These are phyloP conservation scores for Colletes latitarsis DNA, from an alignment of 1,140 invertebrate genomes.

Conservation along the genomic window DNA sequence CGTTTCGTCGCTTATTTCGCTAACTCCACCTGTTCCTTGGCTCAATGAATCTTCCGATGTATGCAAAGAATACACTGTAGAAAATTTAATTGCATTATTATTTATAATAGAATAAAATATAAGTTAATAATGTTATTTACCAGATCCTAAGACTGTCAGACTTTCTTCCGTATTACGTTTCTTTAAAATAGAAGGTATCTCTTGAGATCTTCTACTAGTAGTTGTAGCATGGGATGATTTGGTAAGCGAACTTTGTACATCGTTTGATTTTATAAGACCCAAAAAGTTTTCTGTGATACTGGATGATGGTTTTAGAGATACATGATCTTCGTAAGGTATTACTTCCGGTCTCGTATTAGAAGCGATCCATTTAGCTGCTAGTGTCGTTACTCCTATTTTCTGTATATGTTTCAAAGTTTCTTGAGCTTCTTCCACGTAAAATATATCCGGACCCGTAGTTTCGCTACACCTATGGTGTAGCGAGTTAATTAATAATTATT, in stretches of 20 bases:
- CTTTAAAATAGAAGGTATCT: slow-evolving; percentile 83
- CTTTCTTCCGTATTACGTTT: slow-evolving; percentile 82
- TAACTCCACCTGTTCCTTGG: slow-evolving; percentile 81
- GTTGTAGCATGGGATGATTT: slow-evolving; percentile 59
- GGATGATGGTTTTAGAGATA: slow-evolving; percentile 58
- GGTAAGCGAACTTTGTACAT: slow-evolving; percentile 60
- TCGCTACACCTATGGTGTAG: slow-evolving; percentile 74
- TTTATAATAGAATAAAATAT: slow-evolving; percentile 7
- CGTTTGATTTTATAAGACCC: slow-evolving; percentile 77
- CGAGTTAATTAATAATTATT: neutral
- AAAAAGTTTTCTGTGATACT: slow-evolving; percentile 78
- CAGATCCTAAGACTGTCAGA: slow-evolving; percentile 70
- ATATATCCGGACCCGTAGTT: slow-evolving; percentile 82
- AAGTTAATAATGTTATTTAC: slow-evolving; percentile 61
- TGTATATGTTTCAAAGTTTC: slow-evolving; percentile 86
- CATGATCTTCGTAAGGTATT: slow-evolving; percentile 69
- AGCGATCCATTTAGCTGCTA: slow-evolving; percentile 84
- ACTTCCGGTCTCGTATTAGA: slow-evolving; percentile 82
- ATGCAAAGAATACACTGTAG: slow-evolving; percentile 77
- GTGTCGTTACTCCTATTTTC: slow-evolving; percentile 83
- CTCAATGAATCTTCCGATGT: slow-evolving; percentile 83
- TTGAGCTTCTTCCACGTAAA: slow-evolving; percentile 87
- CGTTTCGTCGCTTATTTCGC: slow-evolving; percentile 85
- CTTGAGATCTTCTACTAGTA: slow-evolving; percentile 74
- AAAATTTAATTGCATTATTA: slow-evolving; percentile 6